phyloP scores from a whole-genome alignment of 2,888 invertebrate species.

The Tetheella fluctuosa region DNA sequence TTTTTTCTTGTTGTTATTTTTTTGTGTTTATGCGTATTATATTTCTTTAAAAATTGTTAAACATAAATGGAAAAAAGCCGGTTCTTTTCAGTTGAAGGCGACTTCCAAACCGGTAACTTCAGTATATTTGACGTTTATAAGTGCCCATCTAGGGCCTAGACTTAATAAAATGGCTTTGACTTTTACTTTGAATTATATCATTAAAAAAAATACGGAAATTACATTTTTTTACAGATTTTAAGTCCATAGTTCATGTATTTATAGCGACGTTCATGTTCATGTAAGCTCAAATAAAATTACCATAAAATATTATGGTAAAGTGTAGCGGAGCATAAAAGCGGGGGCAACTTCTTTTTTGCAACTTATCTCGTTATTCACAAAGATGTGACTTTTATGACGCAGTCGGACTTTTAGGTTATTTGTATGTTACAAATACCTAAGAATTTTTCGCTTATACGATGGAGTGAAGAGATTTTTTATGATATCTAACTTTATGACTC shows the following conservation, averaged over 20 bases:
- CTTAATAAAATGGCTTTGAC: no score
- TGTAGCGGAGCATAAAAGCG: conserved; percentile 65
- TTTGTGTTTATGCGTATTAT: no score
- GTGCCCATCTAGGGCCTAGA: no score
- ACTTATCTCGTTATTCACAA: conserved; percentile 77
- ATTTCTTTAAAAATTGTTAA: no score
- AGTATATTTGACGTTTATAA: no score
- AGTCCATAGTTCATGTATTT: conserved; percentile 39
- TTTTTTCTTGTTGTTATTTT: no score
- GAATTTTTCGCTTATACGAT: conserved; percentile 36
- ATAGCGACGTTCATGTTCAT: conserved; percentile 46
- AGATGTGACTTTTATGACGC: conserved; percentile 78
- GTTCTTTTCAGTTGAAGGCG: no score
- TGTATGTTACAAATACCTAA: conserved; percentile 63
- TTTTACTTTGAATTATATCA: no score
- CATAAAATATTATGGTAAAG: conserved; percentile 71
- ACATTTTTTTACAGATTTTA: no score
- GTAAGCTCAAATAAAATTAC: conserved; percentile 69
- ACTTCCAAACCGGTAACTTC: no score
- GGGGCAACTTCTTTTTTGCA: conserved; percentile 66
- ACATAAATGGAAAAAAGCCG: no score
- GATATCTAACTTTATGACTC: background rate
- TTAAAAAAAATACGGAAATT: no score
- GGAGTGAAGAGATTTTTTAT: background rate
- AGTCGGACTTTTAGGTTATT: conserved; percentile 71